Evolutionary conservation across 2,113 vertebrate species (phyloP).

Genomic region (Chlorodrepanis virens): DNA sequence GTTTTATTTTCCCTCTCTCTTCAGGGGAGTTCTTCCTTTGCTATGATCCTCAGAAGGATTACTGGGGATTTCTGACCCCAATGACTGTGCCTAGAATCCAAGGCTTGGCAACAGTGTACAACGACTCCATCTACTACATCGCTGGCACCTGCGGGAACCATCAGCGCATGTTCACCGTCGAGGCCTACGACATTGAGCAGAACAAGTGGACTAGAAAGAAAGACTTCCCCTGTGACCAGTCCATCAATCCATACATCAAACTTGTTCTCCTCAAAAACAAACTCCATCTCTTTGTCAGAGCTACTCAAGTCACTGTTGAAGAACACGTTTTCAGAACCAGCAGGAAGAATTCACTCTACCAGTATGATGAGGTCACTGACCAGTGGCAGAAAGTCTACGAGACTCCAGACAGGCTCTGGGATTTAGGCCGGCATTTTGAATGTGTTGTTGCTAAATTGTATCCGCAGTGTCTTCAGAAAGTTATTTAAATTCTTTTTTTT

Average conservation of each 20-base stretch:
- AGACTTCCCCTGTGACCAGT: slow-evolving; percentile 95
- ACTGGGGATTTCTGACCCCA: slow-evolving; percentile 93
- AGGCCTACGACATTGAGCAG: slow-evolving; percentile 93
- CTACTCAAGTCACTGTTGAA: slow-evolving; percentile 97
- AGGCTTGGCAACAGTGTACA: slow-evolving; percentile 90
- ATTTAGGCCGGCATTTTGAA: slow-evolving; percentile 98
- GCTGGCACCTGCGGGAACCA: slow-evolving; percentile 95
- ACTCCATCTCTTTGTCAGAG: slow-evolving; percentile 94
- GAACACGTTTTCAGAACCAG: slow-evolving; percentile 98
- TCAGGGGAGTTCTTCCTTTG: slow-evolving; percentile 97
- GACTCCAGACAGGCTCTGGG: slow-evolving; percentile 97
- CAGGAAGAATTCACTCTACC: slow-evolving; percentile 98
- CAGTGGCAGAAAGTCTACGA: slow-evolving; percentile 95
- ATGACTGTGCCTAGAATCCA: slow-evolving; percentile 95
- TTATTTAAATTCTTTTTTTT: slow-evolving; percentile 78
- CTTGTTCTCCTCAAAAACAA: slow-evolving; percentile 89
- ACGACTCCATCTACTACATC: slow-evolving; percentile 94
- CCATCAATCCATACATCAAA: slow-evolving; percentile 96
- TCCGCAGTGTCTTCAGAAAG: slow-evolving; percentile 99
- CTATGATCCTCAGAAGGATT: slow-evolving; percentile 95
- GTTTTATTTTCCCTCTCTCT: slow-evolving; percentile 21
- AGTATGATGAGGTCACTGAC: slow-evolving; percentile 90
- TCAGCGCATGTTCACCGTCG: slow-evolving; percentile 94
- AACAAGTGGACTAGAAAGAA: slow-evolving; percentile 90
- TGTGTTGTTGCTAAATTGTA: slow-evolving; percentile 99